Evolutionary conservation across 2,888 invertebrate genomes (phyloP).

Genomic region (Tricholauxania praeusta): DNA sequence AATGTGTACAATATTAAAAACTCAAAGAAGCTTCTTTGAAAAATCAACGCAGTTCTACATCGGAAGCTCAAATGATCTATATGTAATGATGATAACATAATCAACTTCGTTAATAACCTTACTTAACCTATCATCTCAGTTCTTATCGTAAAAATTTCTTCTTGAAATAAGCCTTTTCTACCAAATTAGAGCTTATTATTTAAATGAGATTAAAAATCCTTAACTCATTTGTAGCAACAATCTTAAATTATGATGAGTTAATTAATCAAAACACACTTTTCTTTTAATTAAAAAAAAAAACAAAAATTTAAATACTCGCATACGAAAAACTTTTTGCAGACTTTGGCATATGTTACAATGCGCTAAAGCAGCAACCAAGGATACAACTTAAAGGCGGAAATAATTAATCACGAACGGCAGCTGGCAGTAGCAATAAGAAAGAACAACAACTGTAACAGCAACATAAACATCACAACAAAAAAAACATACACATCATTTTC

Average conservation of each 20-base stretch:
- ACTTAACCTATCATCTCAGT: too few species aligned
- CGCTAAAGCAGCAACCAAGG: neutral
- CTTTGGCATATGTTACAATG: neutral
- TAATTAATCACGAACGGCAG: conserved; percentile 21
- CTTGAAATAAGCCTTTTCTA: too few species aligned
- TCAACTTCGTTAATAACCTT: too few species aligned
- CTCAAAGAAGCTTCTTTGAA: too few species aligned
- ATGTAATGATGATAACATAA: too few species aligned
- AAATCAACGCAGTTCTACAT: too few species aligned
- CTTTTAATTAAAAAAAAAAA: neutral
- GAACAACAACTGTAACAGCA: conserved; percentile 14
- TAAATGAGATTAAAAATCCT: too few species aligned
- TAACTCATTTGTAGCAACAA: too few species aligned
- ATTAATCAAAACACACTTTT: conserved; percentile 13
- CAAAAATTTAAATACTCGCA: neutral
- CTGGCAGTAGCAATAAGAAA: conserved; percentile 1
- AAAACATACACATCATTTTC: neutral
- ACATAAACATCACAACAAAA: neutral
- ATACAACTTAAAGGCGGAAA: neutral
- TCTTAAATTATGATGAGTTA: conserved; percentile 1
- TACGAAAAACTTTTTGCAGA: conserved; percentile 8
- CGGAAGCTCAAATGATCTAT: too few species aligned
- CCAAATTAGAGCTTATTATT: too few species aligned
- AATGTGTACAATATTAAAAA: too few species aligned
- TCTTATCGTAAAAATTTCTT: too few species aligned